These are phyloP conservation scores for Grammomys dolichurus DNA, from an alignment of 2,113 vertebrate species.

Conservation along the genomic window DNA sequence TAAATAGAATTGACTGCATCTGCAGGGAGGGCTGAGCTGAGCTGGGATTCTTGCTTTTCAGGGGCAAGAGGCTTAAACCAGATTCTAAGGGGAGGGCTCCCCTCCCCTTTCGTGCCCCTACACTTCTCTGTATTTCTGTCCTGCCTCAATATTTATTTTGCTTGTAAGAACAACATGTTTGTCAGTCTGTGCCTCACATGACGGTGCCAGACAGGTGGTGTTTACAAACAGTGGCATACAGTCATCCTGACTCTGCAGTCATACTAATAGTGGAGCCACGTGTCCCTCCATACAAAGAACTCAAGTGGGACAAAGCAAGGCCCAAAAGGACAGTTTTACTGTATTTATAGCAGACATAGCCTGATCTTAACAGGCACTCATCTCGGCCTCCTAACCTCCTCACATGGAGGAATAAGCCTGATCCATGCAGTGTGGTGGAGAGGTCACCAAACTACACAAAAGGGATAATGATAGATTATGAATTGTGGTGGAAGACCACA, in stretches of 20 bases:
- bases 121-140: background rate
- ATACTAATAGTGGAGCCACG: background rate
- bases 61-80: background rate
- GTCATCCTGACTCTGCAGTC: background rate
- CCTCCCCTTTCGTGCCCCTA: rapidly evolving
- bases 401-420: background rate
- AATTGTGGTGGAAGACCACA: background rate
- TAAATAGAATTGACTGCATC: background rate
- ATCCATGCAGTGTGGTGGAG: background rate
- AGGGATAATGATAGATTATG: background rate
- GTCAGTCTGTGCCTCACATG: background rate
- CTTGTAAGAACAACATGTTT: background rate
- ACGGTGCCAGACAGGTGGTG: background rate
- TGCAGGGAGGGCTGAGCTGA: background rate
- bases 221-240: background rate
- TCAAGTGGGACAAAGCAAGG: no score
- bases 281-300: background rate
- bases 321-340: background rate
- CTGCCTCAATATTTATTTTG: background rate
- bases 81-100: background rate
- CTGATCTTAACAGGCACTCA: no score
- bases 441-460: background rate
- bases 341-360: background rate
- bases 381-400: background rate
- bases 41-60: background rate